Percentiles rank a stretch among this genome's conserved stretches.
Conservation (phyloP, 1,140 invertebrate species). For the Piezodorus guildinii region DNA sequence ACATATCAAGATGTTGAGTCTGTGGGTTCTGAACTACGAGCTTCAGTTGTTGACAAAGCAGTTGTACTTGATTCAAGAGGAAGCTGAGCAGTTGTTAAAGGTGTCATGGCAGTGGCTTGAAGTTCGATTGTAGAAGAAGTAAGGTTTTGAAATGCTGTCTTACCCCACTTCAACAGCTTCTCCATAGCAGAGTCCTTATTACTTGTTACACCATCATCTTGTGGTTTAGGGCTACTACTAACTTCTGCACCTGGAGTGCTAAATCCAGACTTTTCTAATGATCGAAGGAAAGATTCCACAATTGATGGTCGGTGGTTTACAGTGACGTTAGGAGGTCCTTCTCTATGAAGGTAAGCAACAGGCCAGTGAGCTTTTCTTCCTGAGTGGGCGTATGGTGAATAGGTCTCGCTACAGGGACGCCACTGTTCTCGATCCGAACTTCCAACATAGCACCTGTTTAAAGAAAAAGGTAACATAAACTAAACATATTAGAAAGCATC, state of each 20-base stretch:
- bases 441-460: slow-evolving; percentile 63
- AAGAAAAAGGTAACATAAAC: neutral
- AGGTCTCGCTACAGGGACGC: slow-evolving; percentile 69
- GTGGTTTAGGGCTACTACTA: too few species aligned
- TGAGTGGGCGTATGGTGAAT: slow-evolving; percentile 44
- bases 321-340: slow-evolving; percentile 43
- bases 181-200: slow-evolving; percentile 20
- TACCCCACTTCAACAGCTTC: slow-evolving; percentile 26
- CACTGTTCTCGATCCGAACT: slow-evolving; percentile 53
- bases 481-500: too few species aligned
- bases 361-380: slow-evolving; percentile 46
- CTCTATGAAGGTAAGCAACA: slow-evolving; percentile 50
- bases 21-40: too few species aligned
- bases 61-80: too few species aligned
- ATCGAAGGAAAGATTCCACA: slow-evolving; percentile 21
- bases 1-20: too few species aligned
- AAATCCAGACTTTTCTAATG: slow-evolving; percentile 11
- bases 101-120: neutral
- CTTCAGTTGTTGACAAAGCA: too few species aligned
- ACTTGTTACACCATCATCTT: neutral
- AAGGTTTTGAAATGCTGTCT: slow-evolving; percentile 21
- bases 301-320: slow-evolving; percentile 24
- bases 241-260: neutral
- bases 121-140: neutral
- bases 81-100: neutral